Base-by-base conservation (phyloP, 2,797 vertebrate genomes). In the Diplodus sargus region DNA sequence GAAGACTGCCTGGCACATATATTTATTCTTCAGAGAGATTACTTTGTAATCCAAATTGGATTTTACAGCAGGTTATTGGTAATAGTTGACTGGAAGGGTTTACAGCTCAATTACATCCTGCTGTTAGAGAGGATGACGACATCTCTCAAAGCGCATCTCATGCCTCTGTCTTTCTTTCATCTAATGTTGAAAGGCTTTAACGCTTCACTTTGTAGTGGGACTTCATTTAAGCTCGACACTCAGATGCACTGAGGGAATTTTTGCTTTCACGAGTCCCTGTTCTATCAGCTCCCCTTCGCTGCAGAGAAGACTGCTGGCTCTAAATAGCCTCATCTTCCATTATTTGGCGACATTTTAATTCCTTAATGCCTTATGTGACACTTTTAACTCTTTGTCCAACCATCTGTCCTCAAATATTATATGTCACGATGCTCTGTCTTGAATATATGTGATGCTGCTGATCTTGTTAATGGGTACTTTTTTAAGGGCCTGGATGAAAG, bases 191-290 rank as follows among this genome's bases (percentile, higher is more conserved):
- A 87, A 93, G 91, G 85, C 92, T 95, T 94, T 95, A 94, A 95
- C 91, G 92, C 90, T 81, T 49, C 79, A 91, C 94, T 96, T 95
- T 94, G 92, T 92, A 90, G 93, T 91, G 90, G 92, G 93, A 94
- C 95, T 95, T 93, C 87, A 85, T 95, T 95, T 95, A 85, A 87
- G 89, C 94, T 84, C 81, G 87, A 92, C 22, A 85, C 80, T 88
- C 90, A 86, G 85, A 89, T 85, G 91, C 91, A 87, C 92, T 92
- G 94, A 95, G 90, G 82, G 75, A 81, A 47, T 71, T 74, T 76
- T 52, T 23, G 48, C 76, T 8, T 77, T 84, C 75, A 76, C 45
- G 28, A 67, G 74, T 75, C 83, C 43, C 56, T 56, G 23, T 77
- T 64, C 47, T 72, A 70, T 76, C 78, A 49, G 70, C 42, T 85